Percentiles rank a stretch among this genome's conserved stretches.
Evolutionary conservation across 2,888 invertebrate genomes (phyloP).

Genomic region (Lamellibrachia columna): DNA sequence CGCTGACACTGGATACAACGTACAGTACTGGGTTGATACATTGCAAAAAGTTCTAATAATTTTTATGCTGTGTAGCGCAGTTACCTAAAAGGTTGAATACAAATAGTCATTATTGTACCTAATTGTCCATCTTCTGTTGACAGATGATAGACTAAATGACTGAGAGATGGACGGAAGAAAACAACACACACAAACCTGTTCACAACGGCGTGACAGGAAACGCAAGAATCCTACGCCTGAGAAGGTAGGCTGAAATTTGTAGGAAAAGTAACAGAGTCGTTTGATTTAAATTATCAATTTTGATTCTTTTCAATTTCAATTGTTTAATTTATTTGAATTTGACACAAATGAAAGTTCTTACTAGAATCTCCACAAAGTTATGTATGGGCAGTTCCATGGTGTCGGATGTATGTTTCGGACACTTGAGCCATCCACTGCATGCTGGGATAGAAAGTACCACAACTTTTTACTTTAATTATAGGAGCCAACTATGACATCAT

Average conservation of each 20-base stretch:
- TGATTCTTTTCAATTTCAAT: too few species aligned
- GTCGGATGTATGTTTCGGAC: too few species aligned
- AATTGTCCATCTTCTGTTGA: neutral
- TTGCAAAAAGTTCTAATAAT: neutral
- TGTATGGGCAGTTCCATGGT: too few species aligned
- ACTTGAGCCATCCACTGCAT: too few species aligned
- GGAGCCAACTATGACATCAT: too few species aligned
- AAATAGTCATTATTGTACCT: neutral
- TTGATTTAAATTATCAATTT: neutral
- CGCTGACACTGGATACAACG: neutral
- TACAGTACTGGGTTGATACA: too few species aligned
- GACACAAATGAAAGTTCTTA: too few species aligned
- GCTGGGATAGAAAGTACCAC: too few species aligned
- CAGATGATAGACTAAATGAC: neutral
- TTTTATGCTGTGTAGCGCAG: neutral
- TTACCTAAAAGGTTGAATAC: neutral
- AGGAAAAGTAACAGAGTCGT: neutral
- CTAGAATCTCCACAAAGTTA: too few species aligned
- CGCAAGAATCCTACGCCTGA: conserved; percentile 11
- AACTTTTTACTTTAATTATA: too few species aligned
- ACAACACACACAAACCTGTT: conserved; percentile 1
- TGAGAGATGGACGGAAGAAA: neutral
- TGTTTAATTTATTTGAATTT: too few species aligned
- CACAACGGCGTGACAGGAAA: neutral
- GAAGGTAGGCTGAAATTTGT: neutral